Evolutionary conservation across 2,113 vertebrate genomes (phyloP), one percentile per base, ranked within the genome.

Genomic region (Tragelaphus strepsiceros): DNA sequence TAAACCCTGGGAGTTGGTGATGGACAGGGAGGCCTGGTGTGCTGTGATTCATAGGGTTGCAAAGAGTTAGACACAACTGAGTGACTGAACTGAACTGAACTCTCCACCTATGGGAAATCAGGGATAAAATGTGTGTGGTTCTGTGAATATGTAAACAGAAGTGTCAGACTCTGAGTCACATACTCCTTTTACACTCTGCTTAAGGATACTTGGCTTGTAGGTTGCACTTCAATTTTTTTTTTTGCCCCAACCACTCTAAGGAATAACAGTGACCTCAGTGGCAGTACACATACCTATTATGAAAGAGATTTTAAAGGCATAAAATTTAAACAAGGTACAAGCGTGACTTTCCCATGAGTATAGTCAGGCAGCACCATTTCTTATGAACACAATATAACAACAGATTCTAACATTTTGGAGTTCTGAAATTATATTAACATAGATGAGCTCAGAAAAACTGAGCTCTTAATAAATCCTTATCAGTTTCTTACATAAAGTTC

Each of bases 311-410:
- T 88, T 46, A 93, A 80, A 94, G 77, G 49, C 13, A 92, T 56
- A n/a, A 85, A 88, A 86, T 82, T 96, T 24, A 93, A 89, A 59
- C 82, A 91, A 92, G 71, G 82, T 49, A 83, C 77, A 96, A 92
- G 17, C 13, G 6, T 19, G 86, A 32, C 54, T 91, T 94, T 81
- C 59, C n/a, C 6, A 32, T 86, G 26, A 91, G 35, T 49, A 88
- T 19, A 91, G 19, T 24, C 53, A 90, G 7, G 39, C 21, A 96
- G 46, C n/a, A 85, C 4, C 43, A 82, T 64, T 88, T 94, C 61
- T 87, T 95, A 95, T 26, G 80, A 87, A 93, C 22, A 59, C 7
- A 88, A 30, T 43, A 21, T 53, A 74, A 94, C 16, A 14, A 28
- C 21, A 82, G 51, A 39, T 89, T 51, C 82, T 92, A 87, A 74